Base-by-base conservation (phyloP, 2,113 vertebrate species). In the Typhlomys cinereus region DNA sequence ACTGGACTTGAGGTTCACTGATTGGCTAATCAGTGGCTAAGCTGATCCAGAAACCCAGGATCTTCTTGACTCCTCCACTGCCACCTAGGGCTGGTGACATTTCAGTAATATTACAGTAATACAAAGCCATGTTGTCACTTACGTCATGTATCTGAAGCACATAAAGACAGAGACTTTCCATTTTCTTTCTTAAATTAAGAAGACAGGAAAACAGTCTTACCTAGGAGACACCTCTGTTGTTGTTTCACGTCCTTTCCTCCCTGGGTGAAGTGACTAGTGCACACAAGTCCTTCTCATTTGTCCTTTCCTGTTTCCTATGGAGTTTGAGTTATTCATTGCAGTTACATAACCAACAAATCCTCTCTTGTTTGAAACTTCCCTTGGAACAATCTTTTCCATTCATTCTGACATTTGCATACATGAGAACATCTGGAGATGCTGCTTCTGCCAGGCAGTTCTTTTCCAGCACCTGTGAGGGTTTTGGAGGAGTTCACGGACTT, bases 291-390 rank as follows among this genome's bases (percentile, higher is more conserved):
- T 82, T 15, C 12, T 73, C 78, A 54, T 93, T 67, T 52, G 36
- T 73, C 12, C 36, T 76, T 89, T 84, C 8, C 15, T 29, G 61
- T 71, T 94, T 27, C 34, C n/a, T 62, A 15, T 3, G 29, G 52
- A 71, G 29, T 21, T 69, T 81, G 41, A 81, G 29, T 80, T 94
- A 54, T 83, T 94, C 93, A 92, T 69, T 82, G 48, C 75, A 73
- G 7, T 76, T 85, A 50, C 88, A 46, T 87, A 80, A 67, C 6
- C 83, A 71, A 36, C 41, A 84, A 94, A 75, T 54, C 15, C 13
- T 76, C 13, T 76, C 25, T 91, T 67, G 41, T 29, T 41, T 87
- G 48, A 81, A 86, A 70, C 41, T 57, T 78, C 20, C 66, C 21
- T 91, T 80, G 59, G n/a, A 82, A 66, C 12, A 36, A 9, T 69